These are phyloP conservation scores for Drosophila mimetica DNA, from an alignment of 2,888 invertebrate genomes.

Conservation along the genomic window DNA sequence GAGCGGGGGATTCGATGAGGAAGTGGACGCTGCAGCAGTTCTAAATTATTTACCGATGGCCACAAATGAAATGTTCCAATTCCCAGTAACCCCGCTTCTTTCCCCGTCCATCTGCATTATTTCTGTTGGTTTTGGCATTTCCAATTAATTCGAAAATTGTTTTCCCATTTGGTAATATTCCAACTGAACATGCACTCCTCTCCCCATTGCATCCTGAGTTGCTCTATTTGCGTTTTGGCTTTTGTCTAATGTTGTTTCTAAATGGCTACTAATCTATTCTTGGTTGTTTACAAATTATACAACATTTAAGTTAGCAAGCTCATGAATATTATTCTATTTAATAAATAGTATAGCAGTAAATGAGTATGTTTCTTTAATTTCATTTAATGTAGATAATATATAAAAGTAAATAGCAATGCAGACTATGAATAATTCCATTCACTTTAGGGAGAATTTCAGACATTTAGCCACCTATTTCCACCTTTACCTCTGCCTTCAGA, in stretches of 20 bases:
- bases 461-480: neutral
- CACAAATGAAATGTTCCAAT: conserved; percentile 39
- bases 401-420: neutral
- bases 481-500: neutral
- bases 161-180: conserved; percentile 12
- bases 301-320: neutral
- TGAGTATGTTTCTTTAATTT: no score
- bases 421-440: neutral
- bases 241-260: conserved; percentile 30
- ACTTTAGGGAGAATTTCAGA: neutral
- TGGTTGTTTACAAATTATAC: neutral
- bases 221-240: conserved; percentile 6
- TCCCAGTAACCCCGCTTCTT: neutral
- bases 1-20: conserved; percentile 7
- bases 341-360: no score
- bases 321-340: neutral
- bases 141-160: conserved; percentile 34
- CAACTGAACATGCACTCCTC: neutral
- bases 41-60: conserved; percentile 46
- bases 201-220: neutral
- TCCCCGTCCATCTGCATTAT: neutral
- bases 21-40: conserved; percentile 17
- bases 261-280: conserved; percentile 26
- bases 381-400: no score
- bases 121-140: conserved; percentile 11